Percentiles rank a stretch among this genome's conserved stretches.
These are phyloP conservation scores for Ceuthmochares aereus DNA, from an alignment of 2,113 vertebrate genomes.

Conservation along the genomic window DNA sequence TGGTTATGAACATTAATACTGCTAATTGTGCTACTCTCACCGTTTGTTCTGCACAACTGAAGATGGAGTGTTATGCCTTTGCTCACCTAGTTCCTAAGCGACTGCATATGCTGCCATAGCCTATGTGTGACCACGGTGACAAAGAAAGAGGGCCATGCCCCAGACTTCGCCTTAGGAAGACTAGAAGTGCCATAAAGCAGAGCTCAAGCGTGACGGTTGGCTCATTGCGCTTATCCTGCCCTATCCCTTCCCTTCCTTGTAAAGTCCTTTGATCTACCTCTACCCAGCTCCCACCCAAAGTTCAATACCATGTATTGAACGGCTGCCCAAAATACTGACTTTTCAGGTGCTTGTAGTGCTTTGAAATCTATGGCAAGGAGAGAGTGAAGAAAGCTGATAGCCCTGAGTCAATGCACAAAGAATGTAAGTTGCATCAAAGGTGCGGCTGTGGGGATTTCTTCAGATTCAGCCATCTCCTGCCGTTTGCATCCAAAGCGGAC, in stretches of 20 bases:
- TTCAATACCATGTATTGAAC: not conserved
- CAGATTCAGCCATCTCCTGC: not conserved
- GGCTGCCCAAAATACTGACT: not conserved
- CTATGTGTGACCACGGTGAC: not conserved
- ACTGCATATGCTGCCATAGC: not conserved
- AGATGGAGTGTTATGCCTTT: not conserved
- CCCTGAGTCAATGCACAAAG: not conserved
- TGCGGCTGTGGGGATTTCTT: not conserved
- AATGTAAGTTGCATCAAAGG: constrained; percentile 14
- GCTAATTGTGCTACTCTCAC: not conserved
- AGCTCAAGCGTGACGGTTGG: not conserved
- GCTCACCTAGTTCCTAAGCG: not conserved
- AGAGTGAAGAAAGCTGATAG: not conserved
- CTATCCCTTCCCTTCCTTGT: not conserved
- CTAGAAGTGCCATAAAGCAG: not conserved
- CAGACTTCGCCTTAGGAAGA: not conserved
- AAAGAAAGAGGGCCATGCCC: not conserved
- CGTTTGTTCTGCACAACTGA: not conserved
- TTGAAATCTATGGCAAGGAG: not conserved
- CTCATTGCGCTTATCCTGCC: not conserved
- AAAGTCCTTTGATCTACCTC: not conserved
- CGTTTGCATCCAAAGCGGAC: not conserved
- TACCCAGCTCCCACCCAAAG: not conserved
- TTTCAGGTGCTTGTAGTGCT: not conserved
- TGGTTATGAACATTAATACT: not conserved